A percentile compares a stretch with the other conserved stretches of the same genome.
phyloP scores from a whole-genome alignment of 2,797 vertebrate genomes.

The Scarus forsteni region DNA sequence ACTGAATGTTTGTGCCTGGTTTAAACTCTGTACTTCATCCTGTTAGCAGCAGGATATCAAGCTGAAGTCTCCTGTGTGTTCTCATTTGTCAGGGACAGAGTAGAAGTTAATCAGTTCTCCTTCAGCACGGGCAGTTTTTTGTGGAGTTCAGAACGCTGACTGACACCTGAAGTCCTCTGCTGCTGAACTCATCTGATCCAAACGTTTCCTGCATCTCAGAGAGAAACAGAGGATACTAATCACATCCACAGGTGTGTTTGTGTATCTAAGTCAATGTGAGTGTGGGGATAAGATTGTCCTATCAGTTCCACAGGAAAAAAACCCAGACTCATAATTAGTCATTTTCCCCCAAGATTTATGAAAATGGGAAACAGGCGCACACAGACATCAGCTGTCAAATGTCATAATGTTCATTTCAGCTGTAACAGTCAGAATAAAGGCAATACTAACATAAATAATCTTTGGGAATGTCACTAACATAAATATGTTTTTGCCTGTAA shows the following conservation, averaged over 20 bases:
- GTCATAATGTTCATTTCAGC: not conserved
- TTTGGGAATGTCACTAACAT: no score
- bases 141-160: conserved; percentile 34
- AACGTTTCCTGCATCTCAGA: conserved; percentile 36
- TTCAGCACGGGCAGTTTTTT: conserved; percentile 11
- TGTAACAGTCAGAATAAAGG: not conserved
- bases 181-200: conserved; percentile 43
- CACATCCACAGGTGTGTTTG: conserved; percentile 33
- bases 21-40: conserved; percentile 51
- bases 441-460: no score
- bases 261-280: conserved; percentile 3
- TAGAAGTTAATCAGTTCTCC: conserved; percentile 29
- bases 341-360: conserved; percentile 23
- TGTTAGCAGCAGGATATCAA: conserved; percentile 36
- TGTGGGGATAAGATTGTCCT: not conserved
- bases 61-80: conserved; percentile 17
- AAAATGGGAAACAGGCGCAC: not conserved
- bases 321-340: conserved; percentile 23
- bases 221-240: conserved; percentile 32
- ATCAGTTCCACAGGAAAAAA: conserved; percentile 22
- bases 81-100: conserved; percentile 25
- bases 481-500: no score
- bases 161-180: conserved; percentile 45
- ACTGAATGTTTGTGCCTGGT: conserved; percentile 20
- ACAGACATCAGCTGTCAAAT: not conserved